Base-by-base conservation (phyloP, 2,113 vertebrate species). In the Amia ocellicauda region DNA sequence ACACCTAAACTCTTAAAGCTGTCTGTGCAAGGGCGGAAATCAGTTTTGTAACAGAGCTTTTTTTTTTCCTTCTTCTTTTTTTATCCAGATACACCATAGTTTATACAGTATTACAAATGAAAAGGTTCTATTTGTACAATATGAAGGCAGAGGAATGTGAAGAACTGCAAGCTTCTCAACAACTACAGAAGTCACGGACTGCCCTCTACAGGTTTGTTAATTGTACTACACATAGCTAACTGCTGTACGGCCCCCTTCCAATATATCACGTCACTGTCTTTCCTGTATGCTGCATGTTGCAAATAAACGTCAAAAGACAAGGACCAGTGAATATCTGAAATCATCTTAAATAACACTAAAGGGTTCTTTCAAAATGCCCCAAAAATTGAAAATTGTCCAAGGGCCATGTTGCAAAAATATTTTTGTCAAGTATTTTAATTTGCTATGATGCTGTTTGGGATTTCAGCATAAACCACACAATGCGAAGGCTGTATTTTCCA, bases 121-220 rank as follows among this genome's bases (percentile, higher is more conserved):
- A 47, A 31, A 10, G 43, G 62, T 27, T 58, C 62, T 31, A 42
- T 65, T 55, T 23, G 43, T 31, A 58, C 40, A 23, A 58, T 45
- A n/a, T 14, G 22, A 52, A 22, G 7, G 59, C 29, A 40, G 28
- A 10, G 5, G 45, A 52, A 41, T 28, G 51, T 20, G 61, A 26
- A 10, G 63, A 17, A 9, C 29, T 40, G 19, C 52, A n/a, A 36
- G 31, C 11, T 36, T 36, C 43, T 13, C 2, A 3, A 2, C 53
- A 71, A 60, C 55, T 70, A 63, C 62, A 45, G 51, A 73, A 82
- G 86, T 86, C 78, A 74, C 63, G 77, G 79, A 85, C 78, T 88
- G 82, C 88, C 86, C 86, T 88, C 88, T 88, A 73, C 80, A 88
- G 88, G 84, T 69, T 3, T 65, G 28, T 55, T 36, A 36, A n/a